A percentile compares a stretch with the other conserved stretches of the same genome.
phyloP scores from a whole-genome alignment of 2,888 invertebrate genomes.

The Cenopis cana region DNA sequence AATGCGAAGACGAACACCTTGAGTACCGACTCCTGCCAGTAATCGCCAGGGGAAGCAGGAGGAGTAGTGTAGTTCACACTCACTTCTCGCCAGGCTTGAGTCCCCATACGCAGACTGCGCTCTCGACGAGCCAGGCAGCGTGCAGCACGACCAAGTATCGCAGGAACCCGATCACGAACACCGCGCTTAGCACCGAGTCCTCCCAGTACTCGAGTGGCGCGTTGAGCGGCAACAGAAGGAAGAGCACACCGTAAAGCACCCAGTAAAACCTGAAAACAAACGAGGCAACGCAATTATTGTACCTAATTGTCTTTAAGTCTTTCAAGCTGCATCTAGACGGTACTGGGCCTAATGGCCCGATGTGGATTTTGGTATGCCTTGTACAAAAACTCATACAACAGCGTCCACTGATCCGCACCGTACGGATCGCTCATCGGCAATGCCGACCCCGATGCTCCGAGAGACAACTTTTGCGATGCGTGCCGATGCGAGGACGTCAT shows the following conservation, averaged over 20 bases:
- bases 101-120: constrained; percentile 90
- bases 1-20: constrained; percentile 84
- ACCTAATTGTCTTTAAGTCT: background rate
- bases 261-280: constrained; percentile 87
- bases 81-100: constrained; percentile 89
- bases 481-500: no score
- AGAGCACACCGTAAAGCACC: constrained; percentile 87
- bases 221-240: constrained; percentile 89
- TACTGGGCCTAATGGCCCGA: no score
- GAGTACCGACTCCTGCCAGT: no score
- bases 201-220: constrained; percentile 92
- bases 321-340: background rate
- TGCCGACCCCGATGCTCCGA: no score
- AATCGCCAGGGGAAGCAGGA: background rate
- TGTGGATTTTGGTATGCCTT: no score
- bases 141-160: constrained; percentile 88
- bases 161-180: constrained; percentile 89
- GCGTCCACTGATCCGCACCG: no score
- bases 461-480: no score
- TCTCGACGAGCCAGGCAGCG: constrained; percentile 89
- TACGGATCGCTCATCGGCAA: no score
- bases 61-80: constrained; percentile 66
- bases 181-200: constrained; percentile 86
- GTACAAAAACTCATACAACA: no score
- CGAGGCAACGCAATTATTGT: background rate